Evolutionary conservation across 1,140 invertebrate species (phyloP), one percentile per base, ranked within the genome.

Genomic region (Drosophila paulistorum): DNA sequence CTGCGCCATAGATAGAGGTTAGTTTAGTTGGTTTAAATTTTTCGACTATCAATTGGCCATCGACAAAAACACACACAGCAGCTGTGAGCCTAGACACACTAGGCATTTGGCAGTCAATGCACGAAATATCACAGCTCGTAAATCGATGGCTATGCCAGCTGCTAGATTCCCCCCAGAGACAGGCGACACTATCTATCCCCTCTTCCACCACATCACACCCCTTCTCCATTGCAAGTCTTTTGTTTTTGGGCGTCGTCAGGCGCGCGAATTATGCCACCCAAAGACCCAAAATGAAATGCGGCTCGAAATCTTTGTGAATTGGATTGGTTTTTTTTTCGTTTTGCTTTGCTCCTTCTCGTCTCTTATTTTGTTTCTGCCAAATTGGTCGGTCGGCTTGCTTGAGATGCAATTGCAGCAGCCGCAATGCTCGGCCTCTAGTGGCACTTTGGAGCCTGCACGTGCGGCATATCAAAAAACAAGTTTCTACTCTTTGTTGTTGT

Each of bases 61-160:
- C 81, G 63, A 64, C 69, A 65, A 10, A 37, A 55, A 60, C 65
- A 45, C 17, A 26, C 23, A 26, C 23, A 26, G 23, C 20, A 41
- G 51, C 61, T 68, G 59, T 71, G 26, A 45, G 30, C 30, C 30
- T 61, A 68, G 23, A 62, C 39, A 58, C 17, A 51, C 45, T 51
- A 51, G 45, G 45, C 68, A 68, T 68, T 77, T 65, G 75, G 62
- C 69, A 68, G 73, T 55, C 75, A 59, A 70, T 79, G 82, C 79
- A 83, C 69, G 73, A 86, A 79, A 89, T 86, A 86, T 86, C 83
- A 83, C 83, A 86, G 83, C 79, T 89, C 83, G 83, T 86, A 86
- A 89, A 86, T 86, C 76, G 82, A 85, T 71, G 74, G 79, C 14
- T 51, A 23, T 23, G 14, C 45, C 45, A 51, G 45, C 17, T 51